These are phyloP conservation scores for Rhagophthalmus giganteus DNA, from an alignment of 2,888 invertebrate species.

Conservation along the genomic window DNA sequence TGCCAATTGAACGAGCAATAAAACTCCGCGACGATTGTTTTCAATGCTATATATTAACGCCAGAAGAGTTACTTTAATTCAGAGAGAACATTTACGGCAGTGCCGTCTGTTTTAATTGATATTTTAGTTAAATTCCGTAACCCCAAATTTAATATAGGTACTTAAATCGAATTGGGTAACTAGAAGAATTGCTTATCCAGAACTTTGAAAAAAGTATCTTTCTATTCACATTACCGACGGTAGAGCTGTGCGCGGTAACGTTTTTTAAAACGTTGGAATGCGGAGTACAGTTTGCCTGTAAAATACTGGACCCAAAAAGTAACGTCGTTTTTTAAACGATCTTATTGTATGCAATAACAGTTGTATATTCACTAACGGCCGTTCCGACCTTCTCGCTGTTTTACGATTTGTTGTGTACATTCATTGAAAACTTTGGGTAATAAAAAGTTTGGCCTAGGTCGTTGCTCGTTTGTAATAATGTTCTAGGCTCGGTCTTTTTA, in stretches of 20 bases:
- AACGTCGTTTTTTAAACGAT: constrained; percentile 37
- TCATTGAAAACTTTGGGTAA: constrained; percentile 37
- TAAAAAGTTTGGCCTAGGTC: constrained; percentile 40
- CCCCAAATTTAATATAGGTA: constrained; percentile 14
- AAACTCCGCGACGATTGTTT: constrained; percentile 55
- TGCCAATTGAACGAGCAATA: constrained; percentile 57
- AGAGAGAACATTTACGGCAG: constrained; percentile 38
- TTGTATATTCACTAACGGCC: constrained; percentile 37
- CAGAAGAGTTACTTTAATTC: constrained; percentile 52
- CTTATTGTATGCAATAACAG: constrained; percentile 40
- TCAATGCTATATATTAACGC: constrained; percentile 50
- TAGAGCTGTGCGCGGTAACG: constrained; percentile 9
- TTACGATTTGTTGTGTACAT: constrained; percentile 45
- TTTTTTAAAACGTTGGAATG: constrained; percentile 24
- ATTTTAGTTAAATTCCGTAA: constrained; percentile 29
- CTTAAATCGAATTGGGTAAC: no score
- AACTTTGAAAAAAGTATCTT: constrained; percentile 1
- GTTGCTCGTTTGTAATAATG: constrained; percentile 28
- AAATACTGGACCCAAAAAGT: constrained; percentile 43
- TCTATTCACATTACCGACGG: constrained; percentile 12
- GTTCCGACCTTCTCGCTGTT: constrained; percentile 44
- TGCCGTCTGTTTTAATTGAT: constrained; percentile 36
- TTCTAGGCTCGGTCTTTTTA: constrained; percentile 7
- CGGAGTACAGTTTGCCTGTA: constrained; percentile 40
- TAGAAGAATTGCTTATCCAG: background rate